A percentile compares a stretch with the other conserved stretches of the same genome.
These are phyloP conservation scores for Perdita meconis DNA, from an alignment of 2,888 invertebrate genomes.

Conservation along the genomic window DNA sequence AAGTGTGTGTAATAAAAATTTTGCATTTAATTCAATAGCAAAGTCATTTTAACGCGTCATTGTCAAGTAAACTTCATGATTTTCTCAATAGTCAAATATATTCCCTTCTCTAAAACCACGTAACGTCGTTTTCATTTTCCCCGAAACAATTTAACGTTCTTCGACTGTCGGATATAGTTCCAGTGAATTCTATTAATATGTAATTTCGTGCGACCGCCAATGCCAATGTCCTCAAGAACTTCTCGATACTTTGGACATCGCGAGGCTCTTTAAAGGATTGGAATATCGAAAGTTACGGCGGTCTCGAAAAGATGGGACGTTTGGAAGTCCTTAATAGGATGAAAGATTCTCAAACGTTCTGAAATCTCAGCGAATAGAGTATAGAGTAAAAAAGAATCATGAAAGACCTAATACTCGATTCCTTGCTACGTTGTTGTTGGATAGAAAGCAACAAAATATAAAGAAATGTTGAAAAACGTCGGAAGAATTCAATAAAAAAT, in stretches of 20 bases:
- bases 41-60: no score
- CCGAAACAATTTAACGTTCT: slow-evolving; percentile 4
- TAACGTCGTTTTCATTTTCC: neutral
- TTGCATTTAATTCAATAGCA: no score
- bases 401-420: neutral
- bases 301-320: slow-evolving; percentile 28
- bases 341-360: slow-evolving; percentile 23
- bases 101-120: neutral
- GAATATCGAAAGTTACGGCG: slow-evolving; percentile 40
- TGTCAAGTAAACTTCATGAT: no score
- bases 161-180: neutral
- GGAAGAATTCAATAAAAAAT: slow-evolving; percentile 5
- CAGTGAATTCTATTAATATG: slow-evolving; percentile 30
- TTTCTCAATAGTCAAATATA: neutral
- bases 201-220: slow-evolving; percentile 27
- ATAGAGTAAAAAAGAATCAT: slow-evolving; percentile 12
- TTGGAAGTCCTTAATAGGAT: slow-evolving; percentile 36
- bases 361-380: slow-evolving; percentile 16
- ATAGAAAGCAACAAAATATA: no score
- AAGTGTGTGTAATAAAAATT: no score
- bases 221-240: slow-evolving; percentile 7
- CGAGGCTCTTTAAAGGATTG: slow-evolving; percentile 35
- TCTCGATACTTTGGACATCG: slow-evolving; percentile 17
- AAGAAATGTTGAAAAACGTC: no score
- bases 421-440: neutral